Percentiles rank a stretch among this genome's conserved stretches.
Evolutionary conservation across 2,888 invertebrate species (phyloP).

Genomic region (Tineola bisselliella): DNA sequence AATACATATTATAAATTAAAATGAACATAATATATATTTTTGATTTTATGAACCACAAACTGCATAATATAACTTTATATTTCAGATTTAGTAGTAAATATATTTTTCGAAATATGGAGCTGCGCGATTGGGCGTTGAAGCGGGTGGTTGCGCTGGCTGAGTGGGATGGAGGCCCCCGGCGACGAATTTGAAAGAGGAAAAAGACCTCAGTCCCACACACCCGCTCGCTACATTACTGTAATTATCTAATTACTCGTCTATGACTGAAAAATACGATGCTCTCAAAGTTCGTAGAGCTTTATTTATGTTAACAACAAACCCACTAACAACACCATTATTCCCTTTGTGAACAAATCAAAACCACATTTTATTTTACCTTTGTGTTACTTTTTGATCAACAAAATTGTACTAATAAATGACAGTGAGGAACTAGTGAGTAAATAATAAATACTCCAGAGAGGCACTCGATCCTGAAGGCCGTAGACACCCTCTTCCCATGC

Average conservation of each 20-base stretch:
- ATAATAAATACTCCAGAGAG: neutral
- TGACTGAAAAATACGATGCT: conserved; percentile 11
- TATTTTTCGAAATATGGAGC: neutral
- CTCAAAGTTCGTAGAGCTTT: neutral
- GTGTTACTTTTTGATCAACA: neutral
- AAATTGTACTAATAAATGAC: neutral
- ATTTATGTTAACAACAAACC: neutral
- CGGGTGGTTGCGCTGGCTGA: neutral
- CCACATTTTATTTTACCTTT: neutral
- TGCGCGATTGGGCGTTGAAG: conserved; percentile 12
- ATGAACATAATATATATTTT: neutral
- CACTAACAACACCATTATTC: neutral
- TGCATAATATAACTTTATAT: neutral
- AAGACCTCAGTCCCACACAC: conserved; percentile 46
- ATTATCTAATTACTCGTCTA: conserved; percentile 48
- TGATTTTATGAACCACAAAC: neutral
- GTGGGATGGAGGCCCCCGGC: neutral
- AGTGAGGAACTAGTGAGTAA: neutral
- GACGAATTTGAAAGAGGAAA: conserved; percentile 25
- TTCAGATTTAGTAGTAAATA: neutral
- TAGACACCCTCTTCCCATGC: conserved; percentile 14
- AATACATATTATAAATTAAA: neutral
- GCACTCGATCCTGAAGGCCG: neutral
- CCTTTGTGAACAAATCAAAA: neutral
- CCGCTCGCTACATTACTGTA: conserved; percentile 56